A percentile compares a stretch with the other conserved stretches of the same genome.
Conservation (phyloP, 2,888 invertebrate genomes). For the Scaptodrosophila latifasciaeformis region DNA sequence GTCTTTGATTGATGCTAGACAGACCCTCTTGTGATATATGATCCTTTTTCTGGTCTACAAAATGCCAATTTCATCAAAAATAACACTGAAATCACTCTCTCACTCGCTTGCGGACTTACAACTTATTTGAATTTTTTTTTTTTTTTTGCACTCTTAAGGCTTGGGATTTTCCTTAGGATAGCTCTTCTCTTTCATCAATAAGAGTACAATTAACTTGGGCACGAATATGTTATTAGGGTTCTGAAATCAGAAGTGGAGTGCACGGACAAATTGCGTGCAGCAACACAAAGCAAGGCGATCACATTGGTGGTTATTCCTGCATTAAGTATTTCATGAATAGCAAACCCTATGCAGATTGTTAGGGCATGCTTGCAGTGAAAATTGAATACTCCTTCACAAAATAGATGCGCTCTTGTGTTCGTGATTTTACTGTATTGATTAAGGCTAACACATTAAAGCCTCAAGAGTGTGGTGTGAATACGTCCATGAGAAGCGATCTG, state of each 20-base stretch:
- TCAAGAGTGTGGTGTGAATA: no score
- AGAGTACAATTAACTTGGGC: slow-evolving; percentile 59
- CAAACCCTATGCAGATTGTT: slow-evolving; percentile 37
- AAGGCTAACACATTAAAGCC: no score
- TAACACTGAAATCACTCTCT: slow-evolving; percentile 58
- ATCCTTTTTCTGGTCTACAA: slow-evolving; percentile 27
- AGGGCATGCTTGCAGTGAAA: no score
- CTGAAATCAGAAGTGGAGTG: slow-evolving; percentile 53
- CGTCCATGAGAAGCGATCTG: no score
- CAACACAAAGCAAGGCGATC: slow-evolving; percentile 37
- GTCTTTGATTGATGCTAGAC: slow-evolving; percentile 48
- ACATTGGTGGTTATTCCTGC: slow-evolving; percentile 34
- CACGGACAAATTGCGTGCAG: slow-evolving; percentile 53
- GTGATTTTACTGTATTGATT: no score
- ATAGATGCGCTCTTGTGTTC: no score
- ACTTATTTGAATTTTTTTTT: slow-evolving; percentile 19
- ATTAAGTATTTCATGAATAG: not conserved
- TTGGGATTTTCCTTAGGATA: slow-evolving; percentile 15
- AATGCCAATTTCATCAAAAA: slow-evolving; percentile 60
- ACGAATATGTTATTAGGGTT: slow-evolving; percentile 65
- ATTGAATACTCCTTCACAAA: no score
- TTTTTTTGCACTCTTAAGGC: not conserved
- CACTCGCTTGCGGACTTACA: not conserved
- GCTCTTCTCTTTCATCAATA: slow-evolving; percentile 43
- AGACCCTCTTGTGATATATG: slow-evolving; percentile 40